Evolutionary conservation across 2,888 invertebrate genomes (phyloP).

Genomic region (Dynastes hyllus): DNA sequence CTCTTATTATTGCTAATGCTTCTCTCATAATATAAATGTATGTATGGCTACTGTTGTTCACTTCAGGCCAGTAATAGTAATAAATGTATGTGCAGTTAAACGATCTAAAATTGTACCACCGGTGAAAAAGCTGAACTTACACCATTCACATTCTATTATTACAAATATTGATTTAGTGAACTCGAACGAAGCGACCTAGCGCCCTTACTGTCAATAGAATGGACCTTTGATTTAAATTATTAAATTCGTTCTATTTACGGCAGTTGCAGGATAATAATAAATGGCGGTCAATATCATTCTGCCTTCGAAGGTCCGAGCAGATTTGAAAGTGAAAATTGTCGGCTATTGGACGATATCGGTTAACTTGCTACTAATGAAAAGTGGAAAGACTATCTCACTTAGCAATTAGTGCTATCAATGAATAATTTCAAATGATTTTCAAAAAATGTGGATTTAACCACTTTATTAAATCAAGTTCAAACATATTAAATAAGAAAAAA

Average conservation of each 20-base stretch:
- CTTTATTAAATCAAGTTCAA: too few species aligned
- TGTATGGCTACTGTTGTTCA: too few species aligned
- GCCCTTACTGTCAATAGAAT: slow-evolving; percentile 32
- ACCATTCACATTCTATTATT: slow-evolving; percentile 33
- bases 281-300: slow-evolving; percentile 31
- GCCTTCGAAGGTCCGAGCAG: neutral
- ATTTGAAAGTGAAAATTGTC: slow-evolving; percentile 19
- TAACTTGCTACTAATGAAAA: too few species aligned
- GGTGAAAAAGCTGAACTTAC: neutral
- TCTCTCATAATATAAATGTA: neutral
- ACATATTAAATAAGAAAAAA: too few species aligned
- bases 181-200: slow-evolving; percentile 28
- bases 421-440: too few species aligned
- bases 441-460: too few species aligned
- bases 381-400: too few species aligned
- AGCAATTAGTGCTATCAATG: too few species aligned
- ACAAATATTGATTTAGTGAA: slow-evolving; percentile 36
- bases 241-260: slow-evolving; percentile 42
- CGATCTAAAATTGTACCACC: neutral
- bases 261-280: slow-evolving; percentile 41
- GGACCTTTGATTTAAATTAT: slow-evolving; percentile 45
- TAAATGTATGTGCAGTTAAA: neutral
- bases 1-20: neutral
- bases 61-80: too few species aligned
- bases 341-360: too few species aligned